Evolutionary conservation across 2,113 vertebrate genomes (phyloP).

Genomic region (Nothoprocta pentlandii): DNA sequence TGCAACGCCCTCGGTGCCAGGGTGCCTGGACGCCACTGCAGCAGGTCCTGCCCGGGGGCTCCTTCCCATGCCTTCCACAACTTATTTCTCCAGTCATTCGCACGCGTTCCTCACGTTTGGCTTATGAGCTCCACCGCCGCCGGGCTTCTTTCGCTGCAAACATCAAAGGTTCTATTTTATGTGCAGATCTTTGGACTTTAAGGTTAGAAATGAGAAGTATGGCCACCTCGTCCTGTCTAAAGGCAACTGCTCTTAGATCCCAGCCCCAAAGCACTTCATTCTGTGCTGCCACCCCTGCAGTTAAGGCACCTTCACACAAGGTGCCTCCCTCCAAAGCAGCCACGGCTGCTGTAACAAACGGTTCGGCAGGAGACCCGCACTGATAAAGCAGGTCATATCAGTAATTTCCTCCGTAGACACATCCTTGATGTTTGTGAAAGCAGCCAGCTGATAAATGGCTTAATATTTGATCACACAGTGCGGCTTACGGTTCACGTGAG

Average conservation of each 20-base stretch:
- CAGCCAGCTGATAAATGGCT: background rate
- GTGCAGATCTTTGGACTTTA: background rate
- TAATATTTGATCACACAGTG: background rate
- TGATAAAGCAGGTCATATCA: background rate
- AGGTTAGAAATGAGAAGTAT: background rate
- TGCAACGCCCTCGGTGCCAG: background rate
- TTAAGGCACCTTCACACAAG: rapidly evolving
- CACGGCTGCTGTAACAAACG: background rate
- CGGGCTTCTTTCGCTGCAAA: background rate
- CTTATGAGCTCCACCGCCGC: background rate
- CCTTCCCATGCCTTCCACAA: background rate
- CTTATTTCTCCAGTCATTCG: background rate
- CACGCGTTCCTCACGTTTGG: background rate
- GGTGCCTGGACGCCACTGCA: background rate
- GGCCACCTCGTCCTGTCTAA: background rate
- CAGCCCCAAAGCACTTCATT: background rate
- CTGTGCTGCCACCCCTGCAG: background rate
- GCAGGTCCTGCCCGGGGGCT: background rate
- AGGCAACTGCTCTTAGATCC: background rate
- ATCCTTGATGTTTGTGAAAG: background rate
- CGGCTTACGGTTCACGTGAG: background rate
- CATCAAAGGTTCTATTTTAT: background rate
- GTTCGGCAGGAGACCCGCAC: background rate
- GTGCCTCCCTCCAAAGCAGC: background rate
- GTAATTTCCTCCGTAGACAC: background rate